Conservation (phyloP, 2,113 vertebrate genomes). For the Notarius lentiginosus region DNA sequence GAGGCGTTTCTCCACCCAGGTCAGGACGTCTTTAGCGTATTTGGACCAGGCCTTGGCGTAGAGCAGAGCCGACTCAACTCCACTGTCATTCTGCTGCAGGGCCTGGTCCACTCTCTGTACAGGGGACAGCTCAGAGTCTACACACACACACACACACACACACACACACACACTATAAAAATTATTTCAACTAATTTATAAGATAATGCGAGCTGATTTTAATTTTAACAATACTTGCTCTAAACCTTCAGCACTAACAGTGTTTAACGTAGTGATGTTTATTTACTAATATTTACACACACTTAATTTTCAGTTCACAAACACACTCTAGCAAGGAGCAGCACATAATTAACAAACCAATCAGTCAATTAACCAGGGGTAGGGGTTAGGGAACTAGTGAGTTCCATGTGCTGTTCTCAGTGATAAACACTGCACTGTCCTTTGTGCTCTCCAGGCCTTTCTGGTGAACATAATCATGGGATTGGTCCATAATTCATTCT, state of each 20-base stretch:
- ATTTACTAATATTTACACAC: background rate
- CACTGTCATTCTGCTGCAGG: slow-evolving; percentile 85
- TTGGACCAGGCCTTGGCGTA: slow-evolving; percentile 97
- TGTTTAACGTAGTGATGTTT: background rate
- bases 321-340: background rate
- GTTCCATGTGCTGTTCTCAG: background rate
- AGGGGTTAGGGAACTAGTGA: background rate
- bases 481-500: background rate
- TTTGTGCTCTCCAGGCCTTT: background rate
- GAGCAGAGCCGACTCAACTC: slow-evolving; percentile 89
- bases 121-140: slow-evolving; percentile 76
- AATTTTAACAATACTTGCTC: background rate
- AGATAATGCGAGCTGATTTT: background rate
- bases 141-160: slow-evolving; percentile 28
- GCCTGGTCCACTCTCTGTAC: slow-evolving; percentile 85
- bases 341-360: background rate
- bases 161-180: background rate
- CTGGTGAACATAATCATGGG: background rate
- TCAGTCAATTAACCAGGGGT: background rate
- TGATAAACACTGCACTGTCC: background rate
- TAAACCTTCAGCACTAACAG: background rate
- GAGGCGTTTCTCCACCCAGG: slow-evolving; percentile 93
- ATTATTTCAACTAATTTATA: background rate
- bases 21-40: slow-evolving; percentile 91
- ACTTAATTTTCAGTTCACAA: slow-evolving; percentile 6